Evolutionary conservation across 2,113 vertebrate species (phyloP).

Genomic region (Tachycineta bicolor): DNA sequence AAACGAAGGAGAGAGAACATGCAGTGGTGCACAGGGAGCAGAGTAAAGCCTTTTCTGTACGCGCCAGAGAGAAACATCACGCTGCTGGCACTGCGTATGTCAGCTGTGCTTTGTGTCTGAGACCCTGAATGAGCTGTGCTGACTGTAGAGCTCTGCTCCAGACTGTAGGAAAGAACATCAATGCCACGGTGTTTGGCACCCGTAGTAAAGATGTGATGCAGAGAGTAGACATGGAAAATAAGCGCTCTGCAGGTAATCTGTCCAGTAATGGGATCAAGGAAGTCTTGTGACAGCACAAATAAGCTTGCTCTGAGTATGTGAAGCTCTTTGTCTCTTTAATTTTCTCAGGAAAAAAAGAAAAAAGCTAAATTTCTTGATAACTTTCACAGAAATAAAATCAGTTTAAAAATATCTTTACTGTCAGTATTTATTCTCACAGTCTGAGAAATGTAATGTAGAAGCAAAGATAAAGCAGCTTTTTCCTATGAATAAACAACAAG

Average conservation of each 20-base stretch:
- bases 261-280: background rate
- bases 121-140: background rate
- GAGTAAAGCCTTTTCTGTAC: background rate
- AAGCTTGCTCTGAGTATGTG: background rate
- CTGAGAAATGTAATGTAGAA: background rate
- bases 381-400: background rate
- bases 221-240: background rate
- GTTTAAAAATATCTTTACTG: background rate
- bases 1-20: background rate
- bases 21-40: background rate
- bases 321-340: background rate
- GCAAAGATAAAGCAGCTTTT: background rate
- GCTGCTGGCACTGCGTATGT: background rate
- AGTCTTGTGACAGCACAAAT: background rate
- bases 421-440: background rate
- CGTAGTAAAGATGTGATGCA: background rate
- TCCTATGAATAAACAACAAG: background rate
- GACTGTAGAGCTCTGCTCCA: background rate
- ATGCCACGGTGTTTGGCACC: background rate
- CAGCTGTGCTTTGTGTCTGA: background rate
- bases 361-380: background rate
- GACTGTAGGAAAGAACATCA: background rate
- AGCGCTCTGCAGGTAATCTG: background rate
- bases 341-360: background rate
- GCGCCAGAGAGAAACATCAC: background rate